These are phyloP conservation scores for Aplidium turbinatum DNA, from an alignment of 23 tunicate species.

Conservation along the genomic window DNA sequence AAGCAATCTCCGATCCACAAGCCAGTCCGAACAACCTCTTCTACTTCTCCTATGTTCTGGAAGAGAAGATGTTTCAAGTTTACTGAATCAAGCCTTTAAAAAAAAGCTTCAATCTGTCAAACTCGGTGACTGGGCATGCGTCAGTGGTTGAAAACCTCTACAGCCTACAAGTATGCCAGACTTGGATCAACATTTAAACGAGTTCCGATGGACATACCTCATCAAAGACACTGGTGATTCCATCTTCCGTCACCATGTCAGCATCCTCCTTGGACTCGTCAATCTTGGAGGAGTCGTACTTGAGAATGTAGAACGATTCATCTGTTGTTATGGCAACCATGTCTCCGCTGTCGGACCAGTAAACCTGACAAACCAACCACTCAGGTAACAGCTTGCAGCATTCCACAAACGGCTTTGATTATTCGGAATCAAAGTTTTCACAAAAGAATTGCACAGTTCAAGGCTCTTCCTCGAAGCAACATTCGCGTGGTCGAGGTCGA, in stretches of 20 bases:
- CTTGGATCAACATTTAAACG: too few relatives aligned
- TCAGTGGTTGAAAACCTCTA: too few relatives aligned
- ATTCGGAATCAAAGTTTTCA: too few relatives aligned
- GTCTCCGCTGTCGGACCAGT: conserved; percentile 97
- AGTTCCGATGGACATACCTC: conserved; percentile 33
- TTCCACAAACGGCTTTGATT: too few relatives aligned
- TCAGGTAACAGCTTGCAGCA: too few relatives aligned
- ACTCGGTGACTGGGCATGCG: too few relatives aligned
- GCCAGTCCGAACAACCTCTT: conserved; percentile 93
- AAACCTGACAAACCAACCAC: conserved; percentile 74
- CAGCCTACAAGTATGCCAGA: too few relatives aligned
- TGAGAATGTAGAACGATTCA: conserved; percentile 89
- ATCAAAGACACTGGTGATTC: conserved; percentile 64
- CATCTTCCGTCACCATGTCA: conserved; percentile 81
- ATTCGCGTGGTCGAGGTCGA: too few relatives aligned
- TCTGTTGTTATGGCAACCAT: conserved; percentile 79
- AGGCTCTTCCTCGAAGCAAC: too few relatives aligned
- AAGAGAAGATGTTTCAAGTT: background rate
- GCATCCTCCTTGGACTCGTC: conserved; percentile 91
- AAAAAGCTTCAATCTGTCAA: too few relatives aligned
- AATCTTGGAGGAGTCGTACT: conserved; percentile 66
- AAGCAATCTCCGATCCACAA: conserved; percentile 98
- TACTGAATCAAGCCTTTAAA: background rate
- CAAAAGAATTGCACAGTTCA: too few relatives aligned
- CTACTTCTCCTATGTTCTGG: conserved; percentile 81